These are phyloP conservation scores for Aptenodytes patagonicus DNA, from an alignment of 2,113 vertebrate genomes.

Conservation along the genomic window DNA sequence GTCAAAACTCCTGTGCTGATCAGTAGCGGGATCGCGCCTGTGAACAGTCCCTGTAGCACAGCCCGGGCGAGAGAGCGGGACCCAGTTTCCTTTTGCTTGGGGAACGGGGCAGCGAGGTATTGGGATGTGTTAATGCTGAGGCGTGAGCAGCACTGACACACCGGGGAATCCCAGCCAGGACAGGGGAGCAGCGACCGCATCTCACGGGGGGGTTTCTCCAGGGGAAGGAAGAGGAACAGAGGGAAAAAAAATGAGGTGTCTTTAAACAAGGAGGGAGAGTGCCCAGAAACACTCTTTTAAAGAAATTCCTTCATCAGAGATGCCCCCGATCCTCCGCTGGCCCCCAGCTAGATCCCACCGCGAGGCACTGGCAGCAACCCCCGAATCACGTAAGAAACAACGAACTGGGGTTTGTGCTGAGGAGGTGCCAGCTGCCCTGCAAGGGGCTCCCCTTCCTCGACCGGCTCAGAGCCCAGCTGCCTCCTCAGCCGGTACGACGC, in stretches of 20 bases:
- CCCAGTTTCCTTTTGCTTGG: constrained; percentile 54
- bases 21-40: constrained; percentile 68
- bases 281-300: not conserved
- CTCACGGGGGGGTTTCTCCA: not conserved
- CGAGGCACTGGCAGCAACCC: not conserved
- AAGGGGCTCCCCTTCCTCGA: not conserved
- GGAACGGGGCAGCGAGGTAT: not conserved
- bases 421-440: not conserved
- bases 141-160: not conserved
- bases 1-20: constrained; percentile 71
- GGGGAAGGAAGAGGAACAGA: not conserved
- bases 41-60: constrained; percentile 76
- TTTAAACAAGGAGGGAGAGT: not conserved
- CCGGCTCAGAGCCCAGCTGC: not conserved
- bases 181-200: not conserved
- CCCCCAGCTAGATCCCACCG: not conserved
- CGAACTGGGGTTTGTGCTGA: not conserved
- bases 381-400: accelerated
- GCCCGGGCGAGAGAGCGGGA: constrained; percentile 72
- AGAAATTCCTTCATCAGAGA: not conserved
- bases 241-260: not conserved
- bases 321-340: not conserved
- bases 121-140: not conserved
- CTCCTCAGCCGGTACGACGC: not conserved
- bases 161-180: accelerated